Percentiles rank a stretch among this genome's conserved stretches.
Evolutionary conservation across 1,140 invertebrate species (phyloP).

Genomic region (Drosophila aff.): DNA sequence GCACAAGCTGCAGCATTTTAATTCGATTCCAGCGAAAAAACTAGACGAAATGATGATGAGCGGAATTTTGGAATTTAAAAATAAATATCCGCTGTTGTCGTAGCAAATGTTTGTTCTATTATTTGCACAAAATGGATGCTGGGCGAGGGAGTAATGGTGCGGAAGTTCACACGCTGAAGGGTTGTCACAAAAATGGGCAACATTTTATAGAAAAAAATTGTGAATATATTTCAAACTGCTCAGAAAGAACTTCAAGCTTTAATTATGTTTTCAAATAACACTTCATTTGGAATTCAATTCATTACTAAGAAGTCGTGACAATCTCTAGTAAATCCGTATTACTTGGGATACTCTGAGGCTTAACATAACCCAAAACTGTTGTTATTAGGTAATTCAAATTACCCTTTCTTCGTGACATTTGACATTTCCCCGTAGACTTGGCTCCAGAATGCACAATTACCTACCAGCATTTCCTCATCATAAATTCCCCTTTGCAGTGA

Average conservation of each 20-base stretch:
- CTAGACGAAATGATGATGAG: conserved; percentile 8
- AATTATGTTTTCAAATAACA: not conserved
- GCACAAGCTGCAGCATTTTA: conserved; percentile 12
- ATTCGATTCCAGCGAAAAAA: conserved; percentile 26
- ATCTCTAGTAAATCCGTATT: too few species aligned
- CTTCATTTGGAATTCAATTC: too few species aligned
- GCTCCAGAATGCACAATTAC: not conserved
- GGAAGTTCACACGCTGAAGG: not conserved
- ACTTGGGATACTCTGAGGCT: not conserved
- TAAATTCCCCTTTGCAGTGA: conserved; percentile 9
- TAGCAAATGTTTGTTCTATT: conserved; percentile 13
- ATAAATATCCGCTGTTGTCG: conserved; percentile 29
- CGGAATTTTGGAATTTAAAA: conserved; percentile 29
- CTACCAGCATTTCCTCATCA: conserved; percentile 8
- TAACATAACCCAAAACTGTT: not conserved
- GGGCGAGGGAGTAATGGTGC: not conserved
- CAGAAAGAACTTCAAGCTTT: not conserved
- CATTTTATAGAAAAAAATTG: not conserved
- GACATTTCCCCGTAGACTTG: not conserved
- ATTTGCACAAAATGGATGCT: conserved; percentile 31
- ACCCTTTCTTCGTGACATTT: not conserved
- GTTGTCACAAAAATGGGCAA: not conserved
- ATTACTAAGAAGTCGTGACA: not conserved
- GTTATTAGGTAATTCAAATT: not conserved
- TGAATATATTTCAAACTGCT: not conserved